Evolutionary conservation across 2,113 vertebrate genomes (phyloP), one percentile per base, ranked within the genome.

Genomic region (Amblyornis subalaris): DNA sequence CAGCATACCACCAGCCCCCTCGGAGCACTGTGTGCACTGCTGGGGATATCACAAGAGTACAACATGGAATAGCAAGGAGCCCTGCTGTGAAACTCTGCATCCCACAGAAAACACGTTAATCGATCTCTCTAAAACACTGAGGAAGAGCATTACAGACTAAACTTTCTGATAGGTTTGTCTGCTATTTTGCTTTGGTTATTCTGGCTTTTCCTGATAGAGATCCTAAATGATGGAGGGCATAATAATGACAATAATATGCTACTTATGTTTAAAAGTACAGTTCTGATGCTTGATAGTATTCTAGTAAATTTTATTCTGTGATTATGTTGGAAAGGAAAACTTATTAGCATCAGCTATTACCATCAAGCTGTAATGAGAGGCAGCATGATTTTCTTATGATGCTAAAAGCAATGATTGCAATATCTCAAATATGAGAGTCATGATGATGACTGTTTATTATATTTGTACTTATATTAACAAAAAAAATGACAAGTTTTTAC

Each of bases 1-100:
- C 12, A 73, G 9, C 3, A 2, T 38, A 74, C 42, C 23, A 74
- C 16, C 16, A 28, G 9, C 26, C 11, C 1, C 40, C 42, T n/a
- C 0, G 0, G 47, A 22, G 35, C n/a, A n/a, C 18, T 24, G 3
- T 12, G 17, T 24, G 33, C 23, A 14, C 9, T 71, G 33, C 7
- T 24, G 4, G 7, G 29, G 22, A 8, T 80, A 44, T n/a, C 3
- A 0, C 38, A 28, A 36, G 17, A 50, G 16, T 31, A 57, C 1
- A 5, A 26, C 33, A 60, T 3, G 2, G 3, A 88, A 51, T 6
- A 75, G 16, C 44, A 55, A 91, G 21, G 5, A 78, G 1, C 6
- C 24, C 8, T n/a, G 20, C 24, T 31, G 45, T 40, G 19, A 88
- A 85, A 71, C 10, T 45, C 38, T 44, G 7, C 28, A 54, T 65